Evolutionary conservation across 2,888 invertebrate genomes (phyloP).

Genomic region (Electrophaes corylata): DNA sequence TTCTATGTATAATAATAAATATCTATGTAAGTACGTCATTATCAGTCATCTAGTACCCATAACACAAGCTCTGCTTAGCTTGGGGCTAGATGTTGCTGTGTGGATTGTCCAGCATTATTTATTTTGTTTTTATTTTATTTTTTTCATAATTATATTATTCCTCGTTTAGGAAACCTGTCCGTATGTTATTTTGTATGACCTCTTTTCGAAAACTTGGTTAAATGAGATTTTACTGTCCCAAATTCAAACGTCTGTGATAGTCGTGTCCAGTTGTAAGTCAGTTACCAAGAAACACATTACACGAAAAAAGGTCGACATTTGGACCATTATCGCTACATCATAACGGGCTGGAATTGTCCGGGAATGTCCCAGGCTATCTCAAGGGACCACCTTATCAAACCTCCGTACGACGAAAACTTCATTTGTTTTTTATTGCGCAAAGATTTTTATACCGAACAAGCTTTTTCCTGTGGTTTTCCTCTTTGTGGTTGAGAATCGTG

Average conservation of each 20-base stretch:
- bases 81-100: too few relatives aligned
- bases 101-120: too few relatives aligned
- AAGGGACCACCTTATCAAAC: conserved; percentile 53
- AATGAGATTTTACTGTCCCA: background rate
- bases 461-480: background rate
- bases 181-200: too few relatives aligned
- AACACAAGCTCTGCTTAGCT: too few relatives aligned
- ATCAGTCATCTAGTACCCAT: too few relatives aligned
- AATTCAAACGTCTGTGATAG: background rate
- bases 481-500: background rate
- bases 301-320: conserved; percentile 30
- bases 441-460: conserved; percentile 4
- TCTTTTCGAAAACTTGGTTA: background rate
- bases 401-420: conserved; percentile 42
- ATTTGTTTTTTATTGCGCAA: conserved; percentile 48
- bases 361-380: conserved; percentile 45
- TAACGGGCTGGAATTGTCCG: conserved; percentile 42
- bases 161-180: too few relatives aligned
- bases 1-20: too few relatives aligned
- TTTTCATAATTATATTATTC: too few relatives aligned
- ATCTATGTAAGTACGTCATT: too few relatives aligned
- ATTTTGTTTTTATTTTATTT: too few relatives aligned
- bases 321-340: conserved; percentile 54
- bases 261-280: background rate
- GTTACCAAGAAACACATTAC: conserved; percentile 21